Percentiles rank a stretch among this genome's conserved stretches.
phyloP scores from a whole-genome alignment of 2,888 invertebrate genomes.

The Heliconius erato region DNA sequence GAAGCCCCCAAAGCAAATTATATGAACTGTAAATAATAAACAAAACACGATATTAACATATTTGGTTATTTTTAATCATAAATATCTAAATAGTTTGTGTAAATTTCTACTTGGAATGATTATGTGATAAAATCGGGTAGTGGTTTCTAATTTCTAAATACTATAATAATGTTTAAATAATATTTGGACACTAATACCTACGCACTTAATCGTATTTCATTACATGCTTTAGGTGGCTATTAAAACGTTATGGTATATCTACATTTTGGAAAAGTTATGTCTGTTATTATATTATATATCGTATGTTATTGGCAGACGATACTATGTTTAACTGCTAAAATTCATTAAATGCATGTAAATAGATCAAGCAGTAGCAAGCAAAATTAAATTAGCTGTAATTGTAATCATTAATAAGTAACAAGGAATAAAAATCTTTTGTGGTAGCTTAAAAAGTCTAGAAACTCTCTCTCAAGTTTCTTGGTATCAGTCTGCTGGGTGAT shows the following conservation, averaged over 20 bases:
- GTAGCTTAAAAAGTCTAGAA: not conserved
- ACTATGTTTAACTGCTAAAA: not conserved
- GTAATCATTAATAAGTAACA: not conserved
- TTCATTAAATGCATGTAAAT: not conserved
- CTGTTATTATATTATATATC: not conserved
- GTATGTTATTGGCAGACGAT: not conserved
- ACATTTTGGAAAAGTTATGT: not conserved
- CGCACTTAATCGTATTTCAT: not conserved
- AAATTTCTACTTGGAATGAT: slow-evolving; percentile 1
- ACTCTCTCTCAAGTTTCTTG: not conserved
- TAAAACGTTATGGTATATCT: not conserved
- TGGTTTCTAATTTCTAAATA: slow-evolving; percentile 8
- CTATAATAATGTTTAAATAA: not conserved
- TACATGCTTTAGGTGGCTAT: slow-evolving; percentile 1
- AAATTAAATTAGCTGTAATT: slow-evolving; percentile 1
- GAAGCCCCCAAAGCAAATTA: not conserved
- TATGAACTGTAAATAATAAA: slow-evolving; percentile 21
- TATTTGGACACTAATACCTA: not conserved
- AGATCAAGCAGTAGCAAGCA: slow-evolving; percentile 10
- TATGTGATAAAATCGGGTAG: not conserved
- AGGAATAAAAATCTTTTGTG: not conserved
- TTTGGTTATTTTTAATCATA: not conserved
- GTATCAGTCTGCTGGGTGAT: not conserved
- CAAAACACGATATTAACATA: not conserved
- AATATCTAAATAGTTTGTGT: not conserved